Base-by-base conservation (phyloP, 2,888 invertebrate species). In the Panzeria rudis region DNA sequence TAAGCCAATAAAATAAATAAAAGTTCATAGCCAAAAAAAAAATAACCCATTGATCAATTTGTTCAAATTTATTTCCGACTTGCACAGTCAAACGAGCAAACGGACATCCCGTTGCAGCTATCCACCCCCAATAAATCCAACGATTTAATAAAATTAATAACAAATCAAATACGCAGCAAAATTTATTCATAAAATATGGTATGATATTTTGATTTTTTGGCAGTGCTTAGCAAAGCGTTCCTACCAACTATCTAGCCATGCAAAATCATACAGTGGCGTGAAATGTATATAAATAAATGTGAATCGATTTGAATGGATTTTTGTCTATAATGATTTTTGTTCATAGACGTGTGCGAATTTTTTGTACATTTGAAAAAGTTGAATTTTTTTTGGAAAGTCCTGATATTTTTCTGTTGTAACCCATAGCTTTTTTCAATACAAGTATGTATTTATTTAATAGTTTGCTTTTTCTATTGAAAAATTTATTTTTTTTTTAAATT, bases 41-140 rank as follows among this genome's bases (percentile, higher is more conserved):
- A 50, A 17, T 32, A 17, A 61, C 52, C 13, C 15, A 83, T 83
- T 83, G 77, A 83, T 77, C 77, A 77, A 83, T 77, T 77, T 44
- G 50, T 50, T n/a, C 20, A 66, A 66, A 66, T 76, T 56, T 76
- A 66, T 56, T 44, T 76, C 41, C 54, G 54, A 41, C 17, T 75
- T 75, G 38, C 15, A 54, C 5, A 41, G 15, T 3, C 54, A 71
- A 29, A 11, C 35, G 13, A 9, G 0, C 56, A 59, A n/a, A 17
- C 56, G 44, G 17, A 32, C 32, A 20, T 35, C 68, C 32, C 32
- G n/a, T 52, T 20, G n/a, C 50, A 52, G 15, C 7, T 38, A 47
- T 23, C 29, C 32, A 59, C 15, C n/a, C n/a, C n/a, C 76, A 76
- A 68, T 77, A 68, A 76, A 78, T 71, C 52, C 71, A 78, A 71